Evolutionary conservation across 2,113 vertebrate genomes (phyloP).

Genomic region (Heptranchias perlo): DNA sequence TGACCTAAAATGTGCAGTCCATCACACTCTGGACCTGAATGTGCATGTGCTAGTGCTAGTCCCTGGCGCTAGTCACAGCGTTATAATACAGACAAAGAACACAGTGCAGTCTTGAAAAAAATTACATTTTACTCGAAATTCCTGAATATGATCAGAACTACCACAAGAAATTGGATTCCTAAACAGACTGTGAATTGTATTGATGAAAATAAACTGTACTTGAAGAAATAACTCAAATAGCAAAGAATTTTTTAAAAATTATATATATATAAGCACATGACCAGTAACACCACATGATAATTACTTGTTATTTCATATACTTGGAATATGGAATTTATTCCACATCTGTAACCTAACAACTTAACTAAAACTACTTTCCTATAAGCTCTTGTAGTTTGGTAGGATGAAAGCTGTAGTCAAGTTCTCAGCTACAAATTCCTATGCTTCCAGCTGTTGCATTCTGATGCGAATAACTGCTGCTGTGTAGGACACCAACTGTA

Average conservation of each 20-base stretch:
- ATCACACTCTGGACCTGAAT: too few relatives aligned
- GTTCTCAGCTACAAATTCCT: background rate
- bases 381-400: background rate
- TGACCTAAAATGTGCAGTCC: too few relatives aligned
- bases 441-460: background rate
- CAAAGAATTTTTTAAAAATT: too few relatives aligned
- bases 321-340: background rate
- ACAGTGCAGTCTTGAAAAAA: background rate
- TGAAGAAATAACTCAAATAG: background rate
- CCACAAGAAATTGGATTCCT: background rate
- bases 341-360: background rate
- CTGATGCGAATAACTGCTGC: background rate
- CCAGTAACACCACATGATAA: background rate
- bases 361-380: background rate
- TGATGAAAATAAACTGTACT: background rate
- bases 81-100: too few relatives aligned
- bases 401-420: background rate
- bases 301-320: background rate
- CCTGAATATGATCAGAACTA: background rate
- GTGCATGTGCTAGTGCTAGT: too few relatives aligned
- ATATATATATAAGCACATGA: background rate
- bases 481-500: background rate
- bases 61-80: too few relatives aligned
- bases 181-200: background rate
- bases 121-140: background rate